Conservation (phyloP, 2,888 invertebrate species). For the Orthosia gothica region DNA sequence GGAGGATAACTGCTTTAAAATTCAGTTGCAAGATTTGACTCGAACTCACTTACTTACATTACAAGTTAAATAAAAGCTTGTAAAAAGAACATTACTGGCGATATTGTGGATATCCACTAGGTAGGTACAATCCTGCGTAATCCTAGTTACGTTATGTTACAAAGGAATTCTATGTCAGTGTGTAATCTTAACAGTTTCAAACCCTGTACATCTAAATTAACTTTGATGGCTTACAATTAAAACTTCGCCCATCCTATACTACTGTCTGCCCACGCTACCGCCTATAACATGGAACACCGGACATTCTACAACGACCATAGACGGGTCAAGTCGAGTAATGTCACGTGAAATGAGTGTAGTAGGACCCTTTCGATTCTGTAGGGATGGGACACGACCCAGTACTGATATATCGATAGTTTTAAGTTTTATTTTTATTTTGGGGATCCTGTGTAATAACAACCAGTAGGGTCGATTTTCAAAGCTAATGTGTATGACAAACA, state of each 20-base stretch:
- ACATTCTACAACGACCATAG: constrained; percentile 72
- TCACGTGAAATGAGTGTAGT: constrained; percentile 86
- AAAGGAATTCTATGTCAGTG: not conserved
- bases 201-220: constrained; percentile 18
- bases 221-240: constrained; percentile 35
- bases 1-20: too few relatives aligned
- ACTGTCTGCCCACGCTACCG: constrained; percentile 53
- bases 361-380: constrained; percentile 78
- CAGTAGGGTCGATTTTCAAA: too few relatives aligned
- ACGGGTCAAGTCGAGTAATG: constrained; percentile 86
- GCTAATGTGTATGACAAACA: too few relatives aligned
- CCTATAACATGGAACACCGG: constrained; percentile 45
- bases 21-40: too few relatives aligned
- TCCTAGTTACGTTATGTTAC: not conserved
- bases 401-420: constrained; percentile 46
- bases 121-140: not conserved
- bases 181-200: constrained; percentile 22
- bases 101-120: too few relatives aligned
- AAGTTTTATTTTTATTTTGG: not conserved
- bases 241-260: constrained; percentile 18
- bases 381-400: constrained; percentile 68
- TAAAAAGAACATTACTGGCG: not conserved
- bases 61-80: too few relatives aligned
- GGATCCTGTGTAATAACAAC: too few relatives aligned
- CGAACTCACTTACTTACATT: too few relatives aligned